phyloP scores from a whole-genome alignment of 2,888 invertebrate species.

The Metalampra italica region DNA sequence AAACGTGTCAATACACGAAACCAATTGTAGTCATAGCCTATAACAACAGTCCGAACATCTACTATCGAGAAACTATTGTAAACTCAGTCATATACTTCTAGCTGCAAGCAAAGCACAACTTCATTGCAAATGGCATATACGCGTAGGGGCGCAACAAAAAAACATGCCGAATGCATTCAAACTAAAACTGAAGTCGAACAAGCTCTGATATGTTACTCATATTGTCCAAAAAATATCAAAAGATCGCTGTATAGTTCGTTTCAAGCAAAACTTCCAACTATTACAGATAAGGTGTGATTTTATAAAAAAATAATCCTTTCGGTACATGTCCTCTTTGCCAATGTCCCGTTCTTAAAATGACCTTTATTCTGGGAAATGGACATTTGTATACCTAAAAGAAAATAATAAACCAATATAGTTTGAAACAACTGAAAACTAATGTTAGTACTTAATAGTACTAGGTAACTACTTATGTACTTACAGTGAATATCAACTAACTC shows the following conservation, averaged over 20 bases:
- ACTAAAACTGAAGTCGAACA: slow-evolving; percentile 14
- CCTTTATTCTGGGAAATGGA: too few species aligned
- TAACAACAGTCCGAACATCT: slow-evolving; percentile 30
- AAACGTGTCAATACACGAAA: slow-evolving; percentile 26
- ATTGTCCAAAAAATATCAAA: slow-evolving; percentile 13
- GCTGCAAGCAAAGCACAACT: slow-evolving; percentile 1
- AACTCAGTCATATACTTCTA: background rate
- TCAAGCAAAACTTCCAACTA: too few species aligned
- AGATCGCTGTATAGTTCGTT: slow-evolving; percentile 20
- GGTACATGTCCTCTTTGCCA: too few species aligned
- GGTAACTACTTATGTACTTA: too few species aligned
- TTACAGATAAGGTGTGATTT: too few species aligned
- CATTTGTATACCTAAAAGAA: too few species aligned
- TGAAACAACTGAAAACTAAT: too few species aligned
- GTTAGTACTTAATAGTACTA: too few species aligned
- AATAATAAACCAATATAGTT: too few species aligned
- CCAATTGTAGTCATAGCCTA: slow-evolving; percentile 41
- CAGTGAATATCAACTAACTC: too few species aligned
- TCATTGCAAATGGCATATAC: background rate
- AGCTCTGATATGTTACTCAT: slow-evolving; percentile 28
- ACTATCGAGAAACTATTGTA: slow-evolving; percentile 12
- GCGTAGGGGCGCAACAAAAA: background rate
- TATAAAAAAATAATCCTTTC: too few species aligned
- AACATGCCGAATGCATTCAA: background rate
- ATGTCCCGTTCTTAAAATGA: too few species aligned